Base-by-base conservation (phyloP, 2,113 vertebrate genomes). In the Corythornis cristatus region DNA sequence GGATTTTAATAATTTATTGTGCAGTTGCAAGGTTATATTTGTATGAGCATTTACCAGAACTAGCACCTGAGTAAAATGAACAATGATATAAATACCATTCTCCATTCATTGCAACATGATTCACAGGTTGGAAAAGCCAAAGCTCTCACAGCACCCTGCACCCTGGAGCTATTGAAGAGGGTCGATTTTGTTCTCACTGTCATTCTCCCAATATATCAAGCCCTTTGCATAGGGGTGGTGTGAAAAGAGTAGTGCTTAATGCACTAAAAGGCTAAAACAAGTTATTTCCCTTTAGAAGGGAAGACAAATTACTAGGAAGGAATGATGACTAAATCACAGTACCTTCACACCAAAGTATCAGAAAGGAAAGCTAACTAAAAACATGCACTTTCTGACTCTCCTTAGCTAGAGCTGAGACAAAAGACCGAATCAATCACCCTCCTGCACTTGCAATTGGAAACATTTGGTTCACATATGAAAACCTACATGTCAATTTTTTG, bases 91-190 rank as follows among this genome's bases (percentile, higher is more conserved):
- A 86, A 16, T 17, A 33, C 8, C 28, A 2, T 13, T 83, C 18
- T 15, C 56, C 64, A 13, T 10, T 23, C 64, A 11, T 9, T 23
- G 26, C 72, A 72, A 37, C 17, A 26, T 22, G 74, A 58, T 22
- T 54, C 33, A 64, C 31, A 50, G 80, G 76, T 2, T 42, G 73
- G 61, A 50, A 43, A 67, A 86, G 19, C 15, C 60, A 43, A 35
- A 68, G 19, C 28, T 71, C 37, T 22, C 11, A 3, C 50, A 18
- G 1, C 0, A 1, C 15, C 29, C 35, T 19, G 12, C 17, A 22
- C 8, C 15, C 84, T 7, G 45, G 48, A 68, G 66, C 42, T 84
- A 9, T 3, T 8, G 75, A 42, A 62, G 12, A 9, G 33, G 53
- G 23, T 56, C 64, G 64, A 14, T 28, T 51, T 83, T 68, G 15